Evolutionary conservation across 1,140 invertebrate genomes (phyloP), one percentile per base, ranked within the genome.

Genomic region (Papilio dardanus): DNA sequence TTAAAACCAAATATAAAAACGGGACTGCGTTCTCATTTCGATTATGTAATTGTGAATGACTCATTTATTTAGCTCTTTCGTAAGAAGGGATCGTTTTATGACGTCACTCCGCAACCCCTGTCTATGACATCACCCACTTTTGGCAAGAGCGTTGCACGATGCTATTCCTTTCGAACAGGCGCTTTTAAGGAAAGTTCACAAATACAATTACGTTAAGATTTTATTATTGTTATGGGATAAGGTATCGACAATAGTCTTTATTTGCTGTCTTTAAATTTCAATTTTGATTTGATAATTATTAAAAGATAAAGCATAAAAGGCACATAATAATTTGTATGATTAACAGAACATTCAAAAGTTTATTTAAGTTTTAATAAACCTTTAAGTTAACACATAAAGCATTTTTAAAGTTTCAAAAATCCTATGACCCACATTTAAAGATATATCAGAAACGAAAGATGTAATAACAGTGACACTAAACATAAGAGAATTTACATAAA

Each of bases 61-160:
- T 81, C 77, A 81, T 69, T 84, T 77, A 78, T 79, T 79, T 74
- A 80, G 79, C 46, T 62, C 21, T 82, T 84, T 83, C 66, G 50
- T 76, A 74, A 76, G 75, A 79, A 74, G 77, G 77, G 81, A 74
- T 76, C 76, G 79, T 74, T 76, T 73, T 40, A 77, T 86, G 83
- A 86, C 79, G 81, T 83, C 83, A 86, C 42, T 31, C 12, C 71
- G 50, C 68, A 79, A 67, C 79, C 85, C 85, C 83, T 89, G 75
- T 80, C 79, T 82, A 88, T 90, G 88, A 90, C 78, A 86, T 90
- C 87, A 90, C 86, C 81, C 76, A 69, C 54, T 66, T 66, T 79
- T 67, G 40, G 58, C 30, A 54, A 76, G 68, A 54, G 67, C 42
- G 65, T 30, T 75, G 50, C 74, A 77, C 66, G 68, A 78, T 83